Evolutionary conservation across 2,888 invertebrate species (phyloP).

Genomic region (Drosophila prolongata): DNA sequence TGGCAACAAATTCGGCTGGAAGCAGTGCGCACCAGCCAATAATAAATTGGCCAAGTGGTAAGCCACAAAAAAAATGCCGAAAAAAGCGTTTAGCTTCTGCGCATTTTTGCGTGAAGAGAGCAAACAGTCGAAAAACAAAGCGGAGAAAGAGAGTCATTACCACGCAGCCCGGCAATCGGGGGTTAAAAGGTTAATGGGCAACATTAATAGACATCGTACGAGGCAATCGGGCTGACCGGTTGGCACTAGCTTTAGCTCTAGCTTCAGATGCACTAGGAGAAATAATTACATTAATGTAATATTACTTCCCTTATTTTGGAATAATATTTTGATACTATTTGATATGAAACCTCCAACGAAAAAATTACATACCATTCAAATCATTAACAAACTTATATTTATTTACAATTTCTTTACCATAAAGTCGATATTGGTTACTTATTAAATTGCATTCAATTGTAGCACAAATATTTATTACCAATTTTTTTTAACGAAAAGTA

Average conservation of each 20-base stretch:
- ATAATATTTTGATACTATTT: not conserved
- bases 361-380: too few species aligned
- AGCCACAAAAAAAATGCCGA: slow-evolving; percentile 25
- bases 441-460: too few species aligned
- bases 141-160: slow-evolving; percentile 71
- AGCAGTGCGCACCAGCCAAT: slow-evolving; percentile 54
- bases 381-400: too few species aligned
- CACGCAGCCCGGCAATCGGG: slow-evolving; percentile 62
- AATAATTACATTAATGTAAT: not conserved
- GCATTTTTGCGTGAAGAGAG: slow-evolving; percentile 77
- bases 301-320: not conserved
- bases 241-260: slow-evolving; percentile 13
- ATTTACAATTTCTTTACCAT: not conserved
- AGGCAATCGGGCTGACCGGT: slow-evolving; percentile 53
- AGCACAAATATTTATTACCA: too few species aligned
- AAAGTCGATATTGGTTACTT: too few species aligned
- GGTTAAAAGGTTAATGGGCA: slow-evolving; percentile 81
- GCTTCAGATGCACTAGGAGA: slow-evolving; percentile 9
- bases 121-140: slow-evolving; percentile 13
- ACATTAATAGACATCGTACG: slow-evolving; percentile 77
- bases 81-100: slow-evolving; percentile 74
- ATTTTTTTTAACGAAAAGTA: too few species aligned
- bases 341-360: too few species aligned
- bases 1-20: slow-evolving; percentile 72
- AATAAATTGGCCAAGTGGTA: slow-evolving; percentile 71